These are phyloP conservation scores for Irena cyanogastra DNA, from an alignment of 2,113 vertebrate genomes.

Conservation along the genomic window DNA sequence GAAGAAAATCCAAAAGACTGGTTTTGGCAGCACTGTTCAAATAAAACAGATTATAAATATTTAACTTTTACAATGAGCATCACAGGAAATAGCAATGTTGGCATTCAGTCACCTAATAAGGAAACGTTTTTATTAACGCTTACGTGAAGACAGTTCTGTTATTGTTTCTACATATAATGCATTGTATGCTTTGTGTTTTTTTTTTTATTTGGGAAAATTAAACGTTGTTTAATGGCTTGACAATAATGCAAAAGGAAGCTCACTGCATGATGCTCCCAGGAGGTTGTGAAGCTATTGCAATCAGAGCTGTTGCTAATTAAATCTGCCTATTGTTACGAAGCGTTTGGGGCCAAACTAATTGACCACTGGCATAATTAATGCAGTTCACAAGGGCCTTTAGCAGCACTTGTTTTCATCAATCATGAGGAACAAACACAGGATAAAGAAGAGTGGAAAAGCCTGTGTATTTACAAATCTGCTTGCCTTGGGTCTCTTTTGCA, in stretches of 20 bases:
- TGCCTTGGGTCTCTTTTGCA: not conserved
- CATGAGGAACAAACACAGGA: not conserved
- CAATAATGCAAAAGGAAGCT: not conserved
- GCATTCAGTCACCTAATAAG: constrained; percentile 57
- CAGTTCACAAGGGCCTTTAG: not conserved
- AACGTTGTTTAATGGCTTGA: not conserved
- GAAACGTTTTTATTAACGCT: constrained; percentile 3
- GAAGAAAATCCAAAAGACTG: not conserved
- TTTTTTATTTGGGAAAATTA: not conserved
- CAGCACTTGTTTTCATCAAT: not conserved
- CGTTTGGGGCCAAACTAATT: not conserved
- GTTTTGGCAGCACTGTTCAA: constrained; percentile 10
- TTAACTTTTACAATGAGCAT: constrained; percentile 38
- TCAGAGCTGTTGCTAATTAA: constrained; percentile 10
- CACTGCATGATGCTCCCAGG: not conserved
- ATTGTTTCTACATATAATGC: constrained; percentile 26
- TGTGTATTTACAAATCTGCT: not conserved
- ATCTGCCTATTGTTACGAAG: not conserved
- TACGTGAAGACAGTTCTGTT: constrained; percentile 21
- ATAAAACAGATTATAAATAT: constrained; percentile 62
- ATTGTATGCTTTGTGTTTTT: not conserved
- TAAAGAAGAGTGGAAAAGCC: not conserved
- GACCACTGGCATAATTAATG: not conserved
- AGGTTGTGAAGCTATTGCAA: not conserved
- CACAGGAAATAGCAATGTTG: not conserved